Evolutionary conservation across 2,888 invertebrate genomes (phyloP), one percentile per base, ranked within the genome.

Genomic region (Ptychoptera albimana): DNA sequence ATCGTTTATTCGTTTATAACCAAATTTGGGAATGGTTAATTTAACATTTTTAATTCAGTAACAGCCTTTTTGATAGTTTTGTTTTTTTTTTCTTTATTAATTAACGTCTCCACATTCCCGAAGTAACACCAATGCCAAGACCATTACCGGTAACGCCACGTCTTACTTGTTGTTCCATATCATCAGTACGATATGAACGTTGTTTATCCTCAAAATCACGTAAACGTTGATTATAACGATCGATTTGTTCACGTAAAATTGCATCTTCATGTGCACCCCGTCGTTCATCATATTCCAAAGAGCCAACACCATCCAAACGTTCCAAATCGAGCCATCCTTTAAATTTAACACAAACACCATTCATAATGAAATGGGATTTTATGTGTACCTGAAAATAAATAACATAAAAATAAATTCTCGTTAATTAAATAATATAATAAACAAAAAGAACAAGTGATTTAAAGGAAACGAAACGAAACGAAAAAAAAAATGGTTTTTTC

Each of bases 321-420:
- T 92, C 89, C 59, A 93, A 65, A 63, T 96, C 93, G 51, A 96
- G 68, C 86, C 89, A 93, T 4, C 94, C 96, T 13, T 86, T 77
- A 84, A 92, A 96, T 60, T 87, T 74, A 11, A 96, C 93, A 69
- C 94, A 96, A n/a, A 96, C 96, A 42, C 96, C 96, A 67, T 96
- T 94, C 89, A 96, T 89, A 56, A 96, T 94, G 61, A 96, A 86
- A 56, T 82, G 79, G n/a, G 93, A 87, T 56, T 89, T 82, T 52
- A 96, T 77, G 67, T 94, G 92, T 37, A 93, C 93, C 92, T 93
- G 75, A 40, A 71, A 73, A 61, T 62, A 67, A 7, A 32, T 32
- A 8, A 6, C 30, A 30, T 8, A 32, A 11, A n/a, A 32, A 11
- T 3, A 32, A 32, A 32, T 32, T 32, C n/a, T 9, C 9, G n/a